Base-by-base conservation (phyloP, 2,797 vertebrate species). In the Todus mexicanus region DNA sequence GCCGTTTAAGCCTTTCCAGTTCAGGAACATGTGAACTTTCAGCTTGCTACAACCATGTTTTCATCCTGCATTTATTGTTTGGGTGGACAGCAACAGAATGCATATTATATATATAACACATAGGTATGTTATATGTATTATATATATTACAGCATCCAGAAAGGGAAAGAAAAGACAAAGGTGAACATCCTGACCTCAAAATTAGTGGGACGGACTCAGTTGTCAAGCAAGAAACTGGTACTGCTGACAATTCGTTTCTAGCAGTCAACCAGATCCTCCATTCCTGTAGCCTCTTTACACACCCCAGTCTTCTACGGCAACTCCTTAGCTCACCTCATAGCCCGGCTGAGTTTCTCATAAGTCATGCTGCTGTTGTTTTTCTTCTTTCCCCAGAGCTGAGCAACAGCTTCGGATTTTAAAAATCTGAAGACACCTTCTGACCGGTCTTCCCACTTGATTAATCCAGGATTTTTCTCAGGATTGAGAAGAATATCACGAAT, bases 281-380 rank as follows among this genome's bases (percentile, higher is more conserved):
- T 45, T 60, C 15, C 45, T 29, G 6, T 31, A 37, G 40, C 40
- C 31, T 40, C 47, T 82, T 54, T 50, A 42, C 7, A 3, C 48
- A 27, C 18, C n/a, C 15, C 21, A 51, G 27, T 27, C 50, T 78
- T 84, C 53, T 60, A 60, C 38, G 69, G 40, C 48, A 57, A 16
- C 38, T 27, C 22, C 37, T 50, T 54, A 72, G 54, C 89, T 95
- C 42, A 99, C 99, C 99, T 99, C 99, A 99, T 99, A 20, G 99
- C 99, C 38, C 99, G 98, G 96, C 99, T 99, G 89, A 99, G 98
- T 90, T 99, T 99, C 97, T 99, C 99, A 0, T 99, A 99, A 23
- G 99, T 99, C 99, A 99, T 99, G 96, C 99, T 99, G 96, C 98
- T 99, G 97, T 99, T 99, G 96, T 99, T 99, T 83, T 99, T 99